Base-by-base conservation (phyloP, 2,888 invertebrate species). In the Cyaniris semiargus region DNA sequence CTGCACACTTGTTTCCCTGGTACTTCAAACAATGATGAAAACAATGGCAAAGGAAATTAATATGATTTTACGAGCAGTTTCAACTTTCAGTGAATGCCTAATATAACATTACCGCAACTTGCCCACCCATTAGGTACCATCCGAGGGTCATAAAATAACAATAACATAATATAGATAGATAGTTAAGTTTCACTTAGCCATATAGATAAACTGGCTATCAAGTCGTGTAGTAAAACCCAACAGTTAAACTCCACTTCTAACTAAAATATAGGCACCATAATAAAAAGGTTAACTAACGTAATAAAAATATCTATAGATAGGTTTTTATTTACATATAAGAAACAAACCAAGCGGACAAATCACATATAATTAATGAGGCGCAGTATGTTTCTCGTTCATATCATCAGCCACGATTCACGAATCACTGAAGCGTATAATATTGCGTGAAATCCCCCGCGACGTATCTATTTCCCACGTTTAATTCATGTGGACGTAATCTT, bases 401-500 rank as follows among this genome's bases (percentile, higher is more conserved):
- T 53, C 74, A 74, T 74, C 74, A 48, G 48, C 53, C 53, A 74
- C 74, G 53, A 74, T 18, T 27, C 53, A 74, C 74, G 53, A 74
- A 27, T 27, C 53, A 74, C 48, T 74, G 44, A 53, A 74, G 48
- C 74, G 27, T 74, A 72, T 72, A 27, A 74, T 74, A 74, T 53
- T 18, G 74, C 74, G 74, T 74, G 53, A 74, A 74, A 74, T 74
- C 74, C 53, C 44, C 74, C 74, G 74, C 44, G 74, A 74, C 48
- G 48, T 53, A 74, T 74, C 53, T 48, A 74, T 74, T 74, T 74
- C 74, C 48, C 74, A 70, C 76, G 38, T 76, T 44, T 76, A 56
- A 76, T 76, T 58, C 72, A 58, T 58, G 77, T 70, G 44, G 76
- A 75, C 66, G 76, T 76, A 79, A 79, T 79, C 78, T 79, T 75